Conservation (phyloP, 2,113 vertebrate species). For the Neodontobutis hainanensis region DNA sequence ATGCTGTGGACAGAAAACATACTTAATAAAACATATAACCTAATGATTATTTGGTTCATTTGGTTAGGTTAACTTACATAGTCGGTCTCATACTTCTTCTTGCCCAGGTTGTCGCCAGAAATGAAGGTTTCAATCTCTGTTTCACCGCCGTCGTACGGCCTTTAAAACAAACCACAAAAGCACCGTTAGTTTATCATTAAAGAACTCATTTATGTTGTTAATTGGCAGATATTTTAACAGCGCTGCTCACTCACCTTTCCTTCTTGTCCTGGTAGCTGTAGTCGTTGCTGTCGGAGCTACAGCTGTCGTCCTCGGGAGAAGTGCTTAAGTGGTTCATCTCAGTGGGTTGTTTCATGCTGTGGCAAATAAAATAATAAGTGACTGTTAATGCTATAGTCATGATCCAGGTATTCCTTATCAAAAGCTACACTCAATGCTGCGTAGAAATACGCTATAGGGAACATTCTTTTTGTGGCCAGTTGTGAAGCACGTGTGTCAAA, state of each 20-base stretch:
- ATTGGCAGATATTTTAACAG: background rate
- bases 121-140: constrained; percentile 95
- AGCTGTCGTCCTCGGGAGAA: constrained; percentile 87
- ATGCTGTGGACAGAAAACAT: constrained; percentile 75
- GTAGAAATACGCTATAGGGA: no score
- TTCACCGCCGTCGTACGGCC: constrained; percentile 86
- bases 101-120: constrained; percentile 82
- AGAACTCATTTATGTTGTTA: no score
- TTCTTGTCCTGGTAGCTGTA: constrained; percentile 84
- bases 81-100: constrained; percentile 96
- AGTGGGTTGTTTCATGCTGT: constrained; percentile 63
- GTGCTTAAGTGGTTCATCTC: constrained; percentile 87
- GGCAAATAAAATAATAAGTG: background rate
- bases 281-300: constrained; percentile 89
- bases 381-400: no score
- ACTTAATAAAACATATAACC: background rate
- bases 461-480: no score
- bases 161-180: constrained; percentile 42
- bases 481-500: no score
- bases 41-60: background rate
- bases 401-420: no score
- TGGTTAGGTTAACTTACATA: constrained; percentile 84
- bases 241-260: constrained; percentile 77
- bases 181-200: background rate
- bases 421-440: no score